Conservation (phyloP, 2,113 vertebrate genomes). For the Callorhinus ursinus region DNA sequence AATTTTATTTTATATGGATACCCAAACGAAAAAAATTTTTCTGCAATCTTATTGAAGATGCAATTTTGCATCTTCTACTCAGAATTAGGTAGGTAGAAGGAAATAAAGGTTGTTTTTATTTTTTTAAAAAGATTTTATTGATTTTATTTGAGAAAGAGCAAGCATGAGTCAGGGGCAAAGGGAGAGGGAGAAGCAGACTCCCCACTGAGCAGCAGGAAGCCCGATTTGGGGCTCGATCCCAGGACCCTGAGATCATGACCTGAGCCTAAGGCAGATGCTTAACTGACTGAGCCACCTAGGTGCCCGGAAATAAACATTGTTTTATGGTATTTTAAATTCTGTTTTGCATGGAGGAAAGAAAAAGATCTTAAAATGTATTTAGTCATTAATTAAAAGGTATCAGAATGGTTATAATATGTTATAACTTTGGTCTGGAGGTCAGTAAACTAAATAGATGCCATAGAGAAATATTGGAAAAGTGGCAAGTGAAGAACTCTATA, state of each 20-base stretch:
- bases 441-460: background rate
- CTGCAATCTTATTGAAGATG: background rate
- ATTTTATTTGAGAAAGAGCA: no score
- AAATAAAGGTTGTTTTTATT: background rate
- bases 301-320: background rate
- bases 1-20: background rate
- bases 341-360: conserved; percentile 30
- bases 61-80: background rate
- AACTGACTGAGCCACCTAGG: background rate
- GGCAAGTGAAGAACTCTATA: background rate
- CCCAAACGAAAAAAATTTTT: background rate
- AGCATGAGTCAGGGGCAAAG: no score
- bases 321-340: background rate
- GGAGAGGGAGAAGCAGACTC: no score
- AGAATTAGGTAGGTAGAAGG: background rate
- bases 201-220: no score
- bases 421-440: conserved; percentile 18
- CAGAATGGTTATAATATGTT: background rate
- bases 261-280: no score
- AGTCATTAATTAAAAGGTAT: background rate
- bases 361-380: background rate
- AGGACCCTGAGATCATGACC: no score
- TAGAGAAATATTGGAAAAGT: background rate
- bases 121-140: no score
- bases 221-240: no score